Percentiles rank a stretch among this genome's conserved stretches.
phyloP scores from a whole-genome alignment of 2,113 vertebrate genomes.

The Semnornis frantzii region DNA sequence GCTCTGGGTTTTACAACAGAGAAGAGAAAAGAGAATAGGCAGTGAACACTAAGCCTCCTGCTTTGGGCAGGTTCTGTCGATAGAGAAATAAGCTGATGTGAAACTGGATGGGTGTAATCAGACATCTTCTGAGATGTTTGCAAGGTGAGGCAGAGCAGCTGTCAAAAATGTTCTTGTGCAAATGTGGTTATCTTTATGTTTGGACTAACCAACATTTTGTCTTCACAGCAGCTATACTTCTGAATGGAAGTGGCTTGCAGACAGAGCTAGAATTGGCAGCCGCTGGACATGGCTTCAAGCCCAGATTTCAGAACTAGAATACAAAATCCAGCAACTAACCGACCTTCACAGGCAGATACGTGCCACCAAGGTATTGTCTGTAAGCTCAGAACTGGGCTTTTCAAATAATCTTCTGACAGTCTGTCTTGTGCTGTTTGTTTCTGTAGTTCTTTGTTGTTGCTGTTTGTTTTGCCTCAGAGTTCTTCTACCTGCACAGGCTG shows the following conservation, averaged over 20 bases:
- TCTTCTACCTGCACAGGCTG: neutral
- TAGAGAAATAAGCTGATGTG: slow-evolving; percentile 31
- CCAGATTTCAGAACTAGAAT: slow-evolving; percentile 89
- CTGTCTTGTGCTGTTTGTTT: neutral
- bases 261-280: slow-evolving; percentile 89
- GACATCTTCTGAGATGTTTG: slow-evolving; percentile 49
- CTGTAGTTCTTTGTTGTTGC: neutral
- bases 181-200: slow-evolving; percentile 64
- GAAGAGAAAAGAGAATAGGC: neutral
- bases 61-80: neutral
- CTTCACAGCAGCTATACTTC: slow-evolving; percentile 79
- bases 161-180: slow-evolving; percentile 66
- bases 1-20: neutral
- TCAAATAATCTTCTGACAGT: slow-evolving; percentile 5
- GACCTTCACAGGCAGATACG: slow-evolving; percentile 86
- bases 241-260: slow-evolving; percentile 87
- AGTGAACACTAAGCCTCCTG: neutral
- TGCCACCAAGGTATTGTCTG: slow-evolving; percentile 85
- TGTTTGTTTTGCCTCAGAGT: neutral
- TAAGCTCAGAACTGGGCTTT: slow-evolving; percentile 2
- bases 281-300: slow-evolving; percentile 94
- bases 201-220: slow-evolving; percentile 72
- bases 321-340: slow-evolving; percentile 85
- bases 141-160: slow-evolving; percentile 56
- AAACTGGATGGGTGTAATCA: slow-evolving; percentile 44